Percentiles rank a stretch among this genome's conserved stretches.
phyloP scores from a whole-genome alignment of 2,888 invertebrate genomes.

The Pantelozetes paolii region DNA sequence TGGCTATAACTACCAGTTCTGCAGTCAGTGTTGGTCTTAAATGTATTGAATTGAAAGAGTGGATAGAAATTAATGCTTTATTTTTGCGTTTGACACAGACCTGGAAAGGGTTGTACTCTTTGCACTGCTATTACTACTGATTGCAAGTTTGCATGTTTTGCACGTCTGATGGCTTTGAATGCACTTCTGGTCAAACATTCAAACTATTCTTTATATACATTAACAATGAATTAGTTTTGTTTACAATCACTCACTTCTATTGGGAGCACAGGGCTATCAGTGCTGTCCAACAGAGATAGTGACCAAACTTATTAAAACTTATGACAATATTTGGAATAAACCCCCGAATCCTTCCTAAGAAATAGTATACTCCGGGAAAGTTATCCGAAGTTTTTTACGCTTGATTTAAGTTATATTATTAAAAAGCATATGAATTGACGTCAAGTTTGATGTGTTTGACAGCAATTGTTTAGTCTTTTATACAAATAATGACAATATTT shows the following conservation, averaged over 20 bases:
- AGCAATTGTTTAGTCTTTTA: not conserved
- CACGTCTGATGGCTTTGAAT: not conserved
- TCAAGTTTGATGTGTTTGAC: slow-evolving; percentile 2
- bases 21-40: slow-evolving; percentile 9
- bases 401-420: not conserved
- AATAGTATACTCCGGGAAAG: not conserved
- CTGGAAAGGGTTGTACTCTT: slow-evolving; percentile 19
- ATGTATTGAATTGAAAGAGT: slow-evolving; percentile 11
- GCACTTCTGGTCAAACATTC: not conserved
- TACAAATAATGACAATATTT: slow-evolving; percentile 4
- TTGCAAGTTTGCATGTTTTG: slow-evolving; percentile 32
- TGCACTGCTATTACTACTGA: not conserved
- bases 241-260: not conserved
- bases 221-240: slow-evolving; percentile 16
- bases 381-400: not conserved
- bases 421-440: not conserved
- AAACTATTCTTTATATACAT: not conserved
- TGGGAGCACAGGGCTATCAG: not conserved
- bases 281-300: not conserved
- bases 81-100: not conserved
- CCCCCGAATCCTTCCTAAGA: not conserved
- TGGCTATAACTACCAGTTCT: not conserved
- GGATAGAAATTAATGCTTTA: slow-evolving; percentile 13
- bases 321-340: not conserved
- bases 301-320: not conserved